A percentile compares a stretch with the other conserved stretches of the same genome.
phyloP scores from a whole-genome alignment of 35 echinoderm and acorn worm genomes.

The Antedon bifida region DNA sequence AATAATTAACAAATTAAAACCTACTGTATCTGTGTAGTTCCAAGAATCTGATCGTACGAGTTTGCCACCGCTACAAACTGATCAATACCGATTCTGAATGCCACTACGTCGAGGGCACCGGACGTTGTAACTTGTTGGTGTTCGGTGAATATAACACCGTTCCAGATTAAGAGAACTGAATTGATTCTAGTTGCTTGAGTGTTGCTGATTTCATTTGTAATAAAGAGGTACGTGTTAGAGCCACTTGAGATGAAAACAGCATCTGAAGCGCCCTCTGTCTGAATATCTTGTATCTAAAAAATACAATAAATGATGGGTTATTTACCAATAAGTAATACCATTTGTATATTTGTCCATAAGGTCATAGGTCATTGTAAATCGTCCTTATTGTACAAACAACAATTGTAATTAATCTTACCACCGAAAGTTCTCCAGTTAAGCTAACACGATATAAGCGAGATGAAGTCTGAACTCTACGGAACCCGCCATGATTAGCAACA shows the following conservation, averaged over 20 bases:
- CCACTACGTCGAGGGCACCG: conserved; percentile 19
- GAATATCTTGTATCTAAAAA: conserved; percentile 74
- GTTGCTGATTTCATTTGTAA: conserved; percentile 39
- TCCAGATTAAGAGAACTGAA: conserved; percentile 61
- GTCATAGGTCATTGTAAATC: background rate
- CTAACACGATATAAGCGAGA: conserved; percentile 53
- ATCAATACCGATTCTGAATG: conserved; percentile 34
- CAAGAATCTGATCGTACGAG: conserved; percentile 34
- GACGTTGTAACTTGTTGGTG: conserved; percentile 12
- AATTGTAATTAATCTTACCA: conserved; percentile 31
- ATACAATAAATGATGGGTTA: background rate
- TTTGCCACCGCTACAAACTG: conserved; percentile 69
- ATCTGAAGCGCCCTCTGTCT: conserved; percentile 54
- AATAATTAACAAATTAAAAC: background rate
- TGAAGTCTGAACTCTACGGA: conserved; percentile 4
- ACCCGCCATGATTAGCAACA: conserved; percentile 4
- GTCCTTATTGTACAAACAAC: background rate
- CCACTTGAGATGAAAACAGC: conserved; percentile 63
- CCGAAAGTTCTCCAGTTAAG: conserved; percentile 25
- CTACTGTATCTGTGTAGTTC: background rate
- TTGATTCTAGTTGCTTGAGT: conserved; percentile 23
- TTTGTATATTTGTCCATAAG: too few species aligned
- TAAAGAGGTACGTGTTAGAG: conserved; percentile 46
- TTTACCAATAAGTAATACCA: background rate
- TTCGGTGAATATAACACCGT: conserved; percentile 39